Evolutionary conservation across 2,113 vertebrate species (phyloP).

Genomic region (Pithys albifrons): DNA sequence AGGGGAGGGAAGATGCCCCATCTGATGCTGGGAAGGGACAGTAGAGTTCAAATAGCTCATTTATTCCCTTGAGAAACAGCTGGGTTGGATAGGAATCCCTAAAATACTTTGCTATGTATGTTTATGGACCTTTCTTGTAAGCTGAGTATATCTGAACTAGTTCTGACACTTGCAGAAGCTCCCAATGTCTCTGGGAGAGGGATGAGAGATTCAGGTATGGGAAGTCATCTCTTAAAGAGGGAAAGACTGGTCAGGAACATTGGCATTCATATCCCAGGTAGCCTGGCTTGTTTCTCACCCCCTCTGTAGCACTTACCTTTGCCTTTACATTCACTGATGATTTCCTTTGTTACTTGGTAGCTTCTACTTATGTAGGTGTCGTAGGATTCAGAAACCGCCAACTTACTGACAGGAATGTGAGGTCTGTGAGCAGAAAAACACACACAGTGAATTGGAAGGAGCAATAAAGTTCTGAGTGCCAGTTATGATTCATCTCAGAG

Average conservation of each 20-base stretch:
- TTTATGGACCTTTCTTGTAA: background rate
- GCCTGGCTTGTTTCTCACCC: background rate
- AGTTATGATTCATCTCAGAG: background rate
- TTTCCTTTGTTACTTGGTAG: conserved; percentile 96
- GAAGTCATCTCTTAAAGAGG: background rate
- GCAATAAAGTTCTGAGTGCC: background rate
- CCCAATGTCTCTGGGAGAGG: background rate
- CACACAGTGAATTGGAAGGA: background rate
- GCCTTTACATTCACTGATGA: conserved; percentile 91
- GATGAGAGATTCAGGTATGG: background rate
- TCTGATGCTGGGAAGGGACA: background rate
- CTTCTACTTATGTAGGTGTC: conserved; percentile 95
- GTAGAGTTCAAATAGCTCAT: background rate
- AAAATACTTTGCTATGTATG: background rate
- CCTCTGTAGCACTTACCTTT: conserved; percentile 78
- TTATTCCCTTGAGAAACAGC: background rate
- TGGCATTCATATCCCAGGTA: too few species aligned
- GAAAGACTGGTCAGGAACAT: background rate
- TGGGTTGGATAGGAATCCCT: too few species aligned
- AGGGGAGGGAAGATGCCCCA: background rate
- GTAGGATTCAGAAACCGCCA: conserved; percentile 90
- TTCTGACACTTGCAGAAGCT: background rate
- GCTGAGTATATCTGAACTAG: fast-evolving
- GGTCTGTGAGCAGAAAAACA: conserved; percentile 81
- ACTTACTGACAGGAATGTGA: conserved; percentile 92